Base-by-base conservation (phyloP, 2,797 vertebrate genomes). In the Sciurus carolinensis region DNA sequence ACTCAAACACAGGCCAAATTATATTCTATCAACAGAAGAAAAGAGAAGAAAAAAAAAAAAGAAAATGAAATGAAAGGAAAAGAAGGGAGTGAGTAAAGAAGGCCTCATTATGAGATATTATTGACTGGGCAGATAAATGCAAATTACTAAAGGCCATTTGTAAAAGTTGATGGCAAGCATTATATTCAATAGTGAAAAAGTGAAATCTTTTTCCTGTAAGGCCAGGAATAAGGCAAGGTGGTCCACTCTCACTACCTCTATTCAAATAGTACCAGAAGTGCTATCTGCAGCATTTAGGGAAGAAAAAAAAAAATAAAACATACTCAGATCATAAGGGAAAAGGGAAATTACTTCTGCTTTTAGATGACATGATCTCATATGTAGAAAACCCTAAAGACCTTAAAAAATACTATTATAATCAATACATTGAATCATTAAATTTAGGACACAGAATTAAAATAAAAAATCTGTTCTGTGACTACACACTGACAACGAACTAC, bases 281-380 rank as follows among this genome's bases (percentile, higher is more conserved):
- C 33, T 59, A 77, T 28, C 50, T 73, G 59, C 9, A 33, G 15
- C 39, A 85, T 62, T 30, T 39, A 69, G 33, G 33, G 54, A 20
- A 47, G 42, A 71, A 81, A 80, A 81, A 80, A 57, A 93, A 26
- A 54, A 75, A 72, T 15, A 50, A 94, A 82, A 44, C 5, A 28
- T 22, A 44, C 50, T 12, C 7, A 91, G 62, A 67, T 57, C 62
- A 73, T 50, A 94, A 69, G 67, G 28, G 22, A 91, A 96, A 96
- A 42, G n/a, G 14, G 5, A 76, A n/a, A 54, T 36, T 36, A 69
- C n/a, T 18, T 52, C n/a, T 73, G 5, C 36, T 71, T 28, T 72
- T 39, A 57, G 50, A 72, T 73, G 44, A 42, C 33, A 79, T 72
- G 44, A 62, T 26, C 36, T 80, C 22, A 24, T 30, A n/a, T 47